Evolutionary conservation across 2,113 vertebrate species (phyloP).

Genomic region (Puma concolor): DNA sequence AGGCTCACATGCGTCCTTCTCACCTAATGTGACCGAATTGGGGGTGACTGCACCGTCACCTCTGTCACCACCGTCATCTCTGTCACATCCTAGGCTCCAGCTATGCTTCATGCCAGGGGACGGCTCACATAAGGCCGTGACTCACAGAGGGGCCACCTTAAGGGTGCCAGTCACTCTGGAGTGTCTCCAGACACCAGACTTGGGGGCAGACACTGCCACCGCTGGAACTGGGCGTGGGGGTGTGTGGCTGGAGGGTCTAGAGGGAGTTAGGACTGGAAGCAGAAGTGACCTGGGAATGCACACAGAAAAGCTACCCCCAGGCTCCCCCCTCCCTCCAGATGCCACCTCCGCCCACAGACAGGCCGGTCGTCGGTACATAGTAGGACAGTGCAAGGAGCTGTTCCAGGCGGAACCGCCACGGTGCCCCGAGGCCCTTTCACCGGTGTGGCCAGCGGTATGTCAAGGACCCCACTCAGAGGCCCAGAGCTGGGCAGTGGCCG

Average conservation of each 20-base stretch:
- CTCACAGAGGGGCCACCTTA: not conserved
- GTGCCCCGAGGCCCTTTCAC: not conserved
- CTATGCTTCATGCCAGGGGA: too few species aligned
- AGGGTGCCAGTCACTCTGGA: not conserved
- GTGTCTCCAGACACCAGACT: not conserved
- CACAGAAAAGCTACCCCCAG: too few species aligned
- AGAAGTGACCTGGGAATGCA: not conserved
- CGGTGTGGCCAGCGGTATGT: rapidly evolving
- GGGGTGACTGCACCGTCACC: not conserved
- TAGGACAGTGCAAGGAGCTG: rapidly evolving
- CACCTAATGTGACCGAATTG: rapidly evolving
- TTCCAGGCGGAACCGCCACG: rapidly evolving
- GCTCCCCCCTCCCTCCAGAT: not conserved
- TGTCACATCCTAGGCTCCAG: not conserved
- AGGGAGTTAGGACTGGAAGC: not conserved
- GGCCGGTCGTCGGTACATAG: rapidly evolving
- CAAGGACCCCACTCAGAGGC: rapidly evolving
- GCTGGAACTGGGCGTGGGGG: not conserved
- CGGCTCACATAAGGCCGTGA: rapidly evolving
- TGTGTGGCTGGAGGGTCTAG: not conserved
- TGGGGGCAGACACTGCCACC: not conserved
- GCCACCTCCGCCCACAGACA: not conserved
- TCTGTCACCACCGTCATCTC: rapidly evolving
- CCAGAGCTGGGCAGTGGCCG: not conserved
- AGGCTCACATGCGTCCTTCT: rapidly evolving